These are phyloP conservation scores for Pseudonaja textilis DNA, from an alignment of 2,113 vertebrate species.

Conservation along the genomic window DNA sequence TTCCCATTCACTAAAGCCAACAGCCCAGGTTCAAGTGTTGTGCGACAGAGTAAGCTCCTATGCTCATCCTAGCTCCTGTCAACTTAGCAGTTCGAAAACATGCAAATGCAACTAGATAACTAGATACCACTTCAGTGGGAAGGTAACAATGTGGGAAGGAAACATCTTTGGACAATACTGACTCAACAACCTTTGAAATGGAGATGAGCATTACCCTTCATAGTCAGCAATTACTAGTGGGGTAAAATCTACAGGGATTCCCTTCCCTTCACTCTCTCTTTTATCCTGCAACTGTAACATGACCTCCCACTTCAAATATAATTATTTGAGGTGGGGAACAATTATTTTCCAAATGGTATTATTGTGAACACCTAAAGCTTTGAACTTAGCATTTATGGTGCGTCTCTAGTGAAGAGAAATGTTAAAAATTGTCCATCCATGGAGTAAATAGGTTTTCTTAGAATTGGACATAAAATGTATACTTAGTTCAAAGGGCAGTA, in stretches of 20 bases:
- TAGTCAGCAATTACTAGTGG: background rate
- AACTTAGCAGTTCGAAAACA: background rate
- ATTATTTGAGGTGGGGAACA: background rate
- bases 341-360: background rate
- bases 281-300: background rate
- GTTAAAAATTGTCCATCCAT: background rate
- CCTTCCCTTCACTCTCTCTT: background rate
- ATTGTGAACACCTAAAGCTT: background rate
- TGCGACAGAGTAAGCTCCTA: background rate
- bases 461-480: background rate
- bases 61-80: background rate
- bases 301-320: background rate
- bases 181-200: background rate
- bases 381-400: background rate
- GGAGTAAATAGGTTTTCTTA: background rate
- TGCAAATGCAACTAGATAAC: background rate
- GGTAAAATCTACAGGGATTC: background rate
- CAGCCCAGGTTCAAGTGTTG: background rate
- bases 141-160: background rate
- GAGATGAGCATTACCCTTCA: background rate
- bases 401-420: background rate
- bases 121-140: background rate
- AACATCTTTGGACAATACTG: background rate
- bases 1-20: background rate
- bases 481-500: background rate